Evolutionary conservation across 2,797 vertebrate species (phyloP), one percentile per base, ranked within the genome.

Genomic region (Nasua narica): DNA sequence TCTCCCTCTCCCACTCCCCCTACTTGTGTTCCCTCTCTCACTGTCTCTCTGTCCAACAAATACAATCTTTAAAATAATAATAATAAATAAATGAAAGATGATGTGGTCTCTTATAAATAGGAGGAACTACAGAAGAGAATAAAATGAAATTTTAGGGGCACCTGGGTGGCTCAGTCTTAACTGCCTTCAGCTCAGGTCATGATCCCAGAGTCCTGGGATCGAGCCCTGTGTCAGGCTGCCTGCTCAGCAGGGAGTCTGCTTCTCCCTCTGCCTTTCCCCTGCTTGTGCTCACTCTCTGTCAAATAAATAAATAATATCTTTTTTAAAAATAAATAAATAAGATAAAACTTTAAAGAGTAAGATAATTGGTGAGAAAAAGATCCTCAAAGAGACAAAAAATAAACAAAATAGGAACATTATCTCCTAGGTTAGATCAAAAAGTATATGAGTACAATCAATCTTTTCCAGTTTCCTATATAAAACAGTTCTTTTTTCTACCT

Each of bases 391-490:
- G 16, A 70, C 65, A 83, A 52, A 56, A 77, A 93, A 46, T 46
- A 97, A 91, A 96, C 35, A 69, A 72, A 89, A 90, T 6, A 77
- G 27, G 15, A 92, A 93, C 58, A 86, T 52, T 79, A 93, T 90
- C 35, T 14, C 74, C 37, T 4, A 88, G 70, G 46, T 77, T 43
- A 96, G 25, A 90, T 52, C 14, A 90, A 18, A 92, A 95, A 95
- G 43, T 67, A 0, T 90, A 78, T 23, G 54, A 32, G 67, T 37
- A 2, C 7, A 87, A 91, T 89, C 81, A 84, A 78, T 84, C 81
- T 95, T 93, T 95, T 79, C 87, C 56, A 69, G 82, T 72, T 91
- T 87, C 43, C 74, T 95, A 93, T 78, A 48, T 19, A 95, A 77
- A 46, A 69, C 12, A 93, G 19, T 6, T 40, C 79, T 91, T 95